Conservation (phyloP, 64 coral and sea anemone species). For the Montipora efflorescens region DNA sequence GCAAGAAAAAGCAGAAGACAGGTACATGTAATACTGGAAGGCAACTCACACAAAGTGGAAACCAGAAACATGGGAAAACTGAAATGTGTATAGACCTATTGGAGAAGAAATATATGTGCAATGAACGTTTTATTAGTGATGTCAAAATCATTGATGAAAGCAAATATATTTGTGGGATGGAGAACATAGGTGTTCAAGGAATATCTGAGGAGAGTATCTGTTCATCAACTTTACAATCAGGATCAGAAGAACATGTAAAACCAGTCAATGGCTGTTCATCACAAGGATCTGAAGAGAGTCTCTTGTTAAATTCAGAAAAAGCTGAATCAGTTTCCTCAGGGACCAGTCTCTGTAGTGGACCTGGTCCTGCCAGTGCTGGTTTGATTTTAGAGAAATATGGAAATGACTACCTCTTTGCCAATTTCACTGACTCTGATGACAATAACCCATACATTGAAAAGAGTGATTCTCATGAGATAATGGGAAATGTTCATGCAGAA, state of each 20-base stretch:
- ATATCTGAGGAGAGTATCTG: neutral
- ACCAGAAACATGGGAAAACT: neutral
- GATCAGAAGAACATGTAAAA: neutral
- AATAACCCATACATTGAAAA: neutral
- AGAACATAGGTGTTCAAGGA: neutral
- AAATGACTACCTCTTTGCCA: constrained; percentile 71
- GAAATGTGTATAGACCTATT: neutral
- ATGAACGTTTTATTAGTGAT: neutral
- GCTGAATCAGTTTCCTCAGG: constrained; percentile 68
- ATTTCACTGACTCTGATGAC: constrained; percentile 34
- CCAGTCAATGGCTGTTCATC: neutral
- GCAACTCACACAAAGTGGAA: neutral
- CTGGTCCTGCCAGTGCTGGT: constrained; percentile 4
- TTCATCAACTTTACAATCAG: neutral
- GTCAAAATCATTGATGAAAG: neutral
- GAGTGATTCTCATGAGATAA: neutral
- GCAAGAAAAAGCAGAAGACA: constrained; percentile 1
- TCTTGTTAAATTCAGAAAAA: neutral
- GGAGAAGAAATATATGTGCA: neutral
- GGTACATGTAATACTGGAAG: neutral
- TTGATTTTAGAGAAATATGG: constrained; percentile 47
- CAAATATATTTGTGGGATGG: neutral
- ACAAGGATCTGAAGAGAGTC: constrained; percentile 16
- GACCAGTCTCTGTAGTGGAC: constrained; percentile 77
- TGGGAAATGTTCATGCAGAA: neutral